Conservation (phyloP, 2,797 vertebrate genomes). For the Propithecus perrieri region DNA sequence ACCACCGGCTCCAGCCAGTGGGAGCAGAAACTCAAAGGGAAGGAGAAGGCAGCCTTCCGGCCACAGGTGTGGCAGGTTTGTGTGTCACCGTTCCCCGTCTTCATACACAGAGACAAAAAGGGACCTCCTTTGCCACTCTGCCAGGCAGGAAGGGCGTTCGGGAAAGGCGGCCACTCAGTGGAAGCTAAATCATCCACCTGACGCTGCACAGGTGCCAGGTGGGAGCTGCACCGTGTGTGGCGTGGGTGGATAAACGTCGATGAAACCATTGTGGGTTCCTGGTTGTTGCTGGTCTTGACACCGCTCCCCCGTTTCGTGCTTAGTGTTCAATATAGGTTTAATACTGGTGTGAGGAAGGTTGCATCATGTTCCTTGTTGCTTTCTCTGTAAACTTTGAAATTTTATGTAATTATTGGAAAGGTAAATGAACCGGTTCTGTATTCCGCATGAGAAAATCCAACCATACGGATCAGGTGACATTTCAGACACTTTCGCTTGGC, state of each 20-base stretch:
- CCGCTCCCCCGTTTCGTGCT: accelerated
- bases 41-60: too few species aligned
- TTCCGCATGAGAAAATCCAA: background rate
- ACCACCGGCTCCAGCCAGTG: background rate
- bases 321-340: background rate
- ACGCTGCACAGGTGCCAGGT: background rate
- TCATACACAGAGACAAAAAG: background rate
- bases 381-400: background rate
- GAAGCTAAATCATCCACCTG: accelerated
- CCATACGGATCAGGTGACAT: accelerated
- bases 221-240: accelerated
- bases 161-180: background rate
- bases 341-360: background rate
- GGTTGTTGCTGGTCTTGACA: background rate
- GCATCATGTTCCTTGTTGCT: accelerated
- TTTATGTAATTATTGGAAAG: too few species aligned
- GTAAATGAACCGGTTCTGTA: accelerated
- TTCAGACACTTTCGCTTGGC: background rate
- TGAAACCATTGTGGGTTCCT: accelerated
- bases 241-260: accelerated
- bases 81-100: too few species aligned
- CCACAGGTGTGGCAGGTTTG: too few species aligned
- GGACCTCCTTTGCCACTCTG: background rate
- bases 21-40: background rate
- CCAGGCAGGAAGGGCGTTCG: background rate